Conservation (phyloP, 1,140 invertebrate genomes). For the Drosophila auraria region DNA sequence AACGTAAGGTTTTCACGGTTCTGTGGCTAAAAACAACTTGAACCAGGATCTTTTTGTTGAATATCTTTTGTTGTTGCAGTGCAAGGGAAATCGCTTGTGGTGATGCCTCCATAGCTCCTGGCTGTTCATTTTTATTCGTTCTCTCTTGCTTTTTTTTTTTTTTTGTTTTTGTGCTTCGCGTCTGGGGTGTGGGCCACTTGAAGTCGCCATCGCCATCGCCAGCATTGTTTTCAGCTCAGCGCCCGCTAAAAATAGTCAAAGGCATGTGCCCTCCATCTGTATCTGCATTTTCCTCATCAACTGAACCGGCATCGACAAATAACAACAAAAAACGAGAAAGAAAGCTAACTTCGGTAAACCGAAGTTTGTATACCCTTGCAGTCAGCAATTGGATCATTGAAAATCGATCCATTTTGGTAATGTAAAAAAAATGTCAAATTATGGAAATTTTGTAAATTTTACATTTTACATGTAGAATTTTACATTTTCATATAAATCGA, state of each 20-base stretch:
- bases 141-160: background rate
- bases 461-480: too few species aligned
- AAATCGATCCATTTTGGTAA: too few species aligned
- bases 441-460: too few species aligned
- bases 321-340: background rate
- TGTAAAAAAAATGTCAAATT: too few species aligned
- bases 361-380: too few species aligned
- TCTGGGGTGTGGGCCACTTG: constrained; percentile 67
- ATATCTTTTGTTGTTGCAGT: constrained; percentile 1
- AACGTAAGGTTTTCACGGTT: too few species aligned
- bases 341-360: too few species aligned
- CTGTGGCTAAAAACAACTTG: too few species aligned
- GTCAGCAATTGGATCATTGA: too few species aligned
- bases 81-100: constrained; percentile 14
- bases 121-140: constrained; percentile 7
- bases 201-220: constrained; percentile 32
- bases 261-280: constrained; percentile 60
- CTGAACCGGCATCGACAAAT: constrained; percentile 16
- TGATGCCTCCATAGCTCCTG: constrained; percentile 15
- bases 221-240: constrained; percentile 65
- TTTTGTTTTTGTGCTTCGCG: background rate
- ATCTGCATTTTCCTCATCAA: constrained; percentile 34
- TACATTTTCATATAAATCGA: too few species aligned
- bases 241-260: constrained; percentile 63
- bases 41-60: background rate